phyloP scores from a whole-genome alignment of 2,888 invertebrate genomes.

The Drosophila pegasa region DNA sequence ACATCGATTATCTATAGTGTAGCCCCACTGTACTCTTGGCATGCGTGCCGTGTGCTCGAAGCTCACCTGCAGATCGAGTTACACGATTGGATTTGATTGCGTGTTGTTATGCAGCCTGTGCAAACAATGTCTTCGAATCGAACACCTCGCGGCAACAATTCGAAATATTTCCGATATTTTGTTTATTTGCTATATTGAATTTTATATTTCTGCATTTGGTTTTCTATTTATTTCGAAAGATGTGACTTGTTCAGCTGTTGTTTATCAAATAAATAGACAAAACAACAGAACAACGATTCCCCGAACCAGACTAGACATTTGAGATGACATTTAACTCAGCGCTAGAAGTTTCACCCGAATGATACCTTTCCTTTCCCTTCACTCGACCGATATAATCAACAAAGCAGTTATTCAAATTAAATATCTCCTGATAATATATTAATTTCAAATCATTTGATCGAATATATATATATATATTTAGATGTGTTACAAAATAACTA shows the following conservation, averaged over 20 bases:
- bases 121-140: slow-evolving; percentile 50
- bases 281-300: slow-evolving; percentile 37
- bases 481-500: too few relatives aligned
- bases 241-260: slow-evolving; percentile 54
- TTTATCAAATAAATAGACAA: slow-evolving; percentile 49
- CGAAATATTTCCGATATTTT: slow-evolving; percentile 49
- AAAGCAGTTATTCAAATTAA: not conserved
- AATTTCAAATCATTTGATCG: not conserved
- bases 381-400: not conserved
- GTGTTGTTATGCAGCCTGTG: slow-evolving; percentile 57
- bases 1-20: slow-evolving; percentile 25
- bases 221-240: slow-evolving; percentile 41
- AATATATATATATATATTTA: too few relatives aligned
- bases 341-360: slow-evolving; percentile 29
- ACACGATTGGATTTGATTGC: slow-evolving; percentile 25
- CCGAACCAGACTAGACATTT: slow-evolving; percentile 48
- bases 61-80: slow-evolving; percentile 58
- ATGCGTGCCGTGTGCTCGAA: slow-evolving; percentile 12
- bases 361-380: slow-evolving; percentile 2
- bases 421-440: not conserved
- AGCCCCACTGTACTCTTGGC: slow-evolving; percentile 31
- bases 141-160: slow-evolving; percentile 47
- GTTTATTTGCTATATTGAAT: slow-evolving; percentile 11
- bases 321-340: slow-evolving; percentile 54
- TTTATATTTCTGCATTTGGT: slow-evolving; percentile 33